Evolutionary conservation across 2,797 vertebrate species (phyloP), one percentile per base, ranked within the genome.

Genomic region (Sebastes wilsoni): DNA sequence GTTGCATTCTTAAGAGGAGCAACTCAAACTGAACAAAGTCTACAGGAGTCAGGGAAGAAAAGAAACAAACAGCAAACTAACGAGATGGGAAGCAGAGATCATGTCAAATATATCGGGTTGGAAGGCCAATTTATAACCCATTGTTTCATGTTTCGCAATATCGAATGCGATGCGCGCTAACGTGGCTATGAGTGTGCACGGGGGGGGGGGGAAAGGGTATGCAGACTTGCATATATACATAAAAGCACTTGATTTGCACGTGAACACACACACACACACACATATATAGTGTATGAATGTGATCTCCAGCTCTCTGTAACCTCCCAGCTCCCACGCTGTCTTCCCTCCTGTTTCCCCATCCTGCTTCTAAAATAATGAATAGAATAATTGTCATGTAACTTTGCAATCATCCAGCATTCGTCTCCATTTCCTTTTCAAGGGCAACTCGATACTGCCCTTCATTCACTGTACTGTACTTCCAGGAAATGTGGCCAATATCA

Each of bases 21-120:
- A 92, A 92, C 93, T 95, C 92, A 88, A 94, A 94, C 90, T 88
- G 90, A 94, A 95, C 94, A 95, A 95, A 94, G 94, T 95, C 95
- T 93, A 89, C 91, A 89, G 94, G 92, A 94, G 91, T 92, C 91
- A 59, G 85, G 79, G 92, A 93, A 90, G 91, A 93, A 94, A 92
- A 88, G 94, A 95, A 95, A 94, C 93, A 94, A 95, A 95, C 92
- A 95, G 92, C 87, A 91, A 94, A 95, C 95, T 95, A 94, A 94
- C 90, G 92, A 95, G 93, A 91, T 81, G 77, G 89, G 86, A 91
- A 93, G 90, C 89, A 91, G 91, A 92, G 91, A 91, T 92, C 90
- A 87, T 93, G 93, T 94, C 93, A 93, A 92, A 93, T 92, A 94
- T 93, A 93, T 92, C 82, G 88, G 92, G 92, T 95, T 93, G 91